Percentiles rank a stretch among this genome's conserved stretches.
phyloP scores from a whole-genome alignment of 1,140 invertebrate genomes.

The Cherax destructor region DNA sequence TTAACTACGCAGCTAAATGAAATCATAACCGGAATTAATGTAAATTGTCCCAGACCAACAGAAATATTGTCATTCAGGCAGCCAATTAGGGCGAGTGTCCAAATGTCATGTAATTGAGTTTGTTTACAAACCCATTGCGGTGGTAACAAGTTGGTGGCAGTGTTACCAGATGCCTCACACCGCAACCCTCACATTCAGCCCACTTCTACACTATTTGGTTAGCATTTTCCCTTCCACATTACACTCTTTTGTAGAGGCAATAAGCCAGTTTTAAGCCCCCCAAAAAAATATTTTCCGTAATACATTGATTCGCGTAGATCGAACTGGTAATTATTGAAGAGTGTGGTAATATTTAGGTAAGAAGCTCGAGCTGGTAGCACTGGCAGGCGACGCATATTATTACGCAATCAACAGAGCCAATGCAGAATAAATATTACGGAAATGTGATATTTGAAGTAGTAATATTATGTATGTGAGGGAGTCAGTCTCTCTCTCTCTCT shows the following conservation, averaged over 20 bases:
- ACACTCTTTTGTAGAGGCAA: no score
- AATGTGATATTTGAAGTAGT: background rate
- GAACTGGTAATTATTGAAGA: no score
- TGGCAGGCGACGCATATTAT: conserved; percentile 3
- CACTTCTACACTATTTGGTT: no score
- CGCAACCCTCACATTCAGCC: background rate
- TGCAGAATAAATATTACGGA: conserved; percentile 31
- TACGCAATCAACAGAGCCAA: background rate
- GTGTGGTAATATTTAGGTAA: no score
- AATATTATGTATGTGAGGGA: background rate
- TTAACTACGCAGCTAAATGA: conserved; percentile 63
- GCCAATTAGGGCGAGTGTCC: conserved; percentile 53
- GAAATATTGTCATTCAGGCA: conserved; percentile 64
- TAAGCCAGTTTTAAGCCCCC: no score
- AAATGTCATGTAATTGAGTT: conserved; percentile 64
- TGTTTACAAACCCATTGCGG: conserved; percentile 61
- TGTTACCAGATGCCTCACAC: conserved; percentile 23
- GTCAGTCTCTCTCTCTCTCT: background rate
- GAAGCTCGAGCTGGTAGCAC: background rate
- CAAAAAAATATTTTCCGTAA: no score
- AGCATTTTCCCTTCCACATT: no score
- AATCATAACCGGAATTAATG: conserved; percentile 66
- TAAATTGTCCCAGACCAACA: conserved; percentile 60
- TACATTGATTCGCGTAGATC: no score
- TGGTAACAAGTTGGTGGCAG: conserved; percentile 47